Base-by-base conservation (phyloP, 2,888 invertebrate species). In the Phalera bucephala region DNA sequence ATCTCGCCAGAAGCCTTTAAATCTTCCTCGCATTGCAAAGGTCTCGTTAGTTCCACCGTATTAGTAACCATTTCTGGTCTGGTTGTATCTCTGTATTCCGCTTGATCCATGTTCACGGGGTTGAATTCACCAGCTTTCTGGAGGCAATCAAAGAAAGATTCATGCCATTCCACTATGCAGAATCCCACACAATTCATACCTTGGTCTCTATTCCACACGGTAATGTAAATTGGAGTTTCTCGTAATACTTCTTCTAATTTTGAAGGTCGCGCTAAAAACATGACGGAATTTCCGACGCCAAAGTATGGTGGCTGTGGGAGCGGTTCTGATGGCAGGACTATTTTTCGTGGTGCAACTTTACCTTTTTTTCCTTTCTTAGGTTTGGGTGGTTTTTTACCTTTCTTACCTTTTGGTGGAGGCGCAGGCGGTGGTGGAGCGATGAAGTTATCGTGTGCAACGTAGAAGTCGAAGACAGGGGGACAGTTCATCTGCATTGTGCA, bases 371-470 rank as follows among this genome's bases (percentile, higher is more conserved):
- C 70, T 40, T 77, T 77, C 14, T 74, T 74, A 1, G 72, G 54
- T 42, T 72, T 72, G 0, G 45, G 31, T 22, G 39, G 21, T 19
- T 42, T 25, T 31, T 63, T 65, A 0, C 41, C 60, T 42, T 73
- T 71, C 27, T 74, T 77, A 0, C 70, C 68, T 0, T 59, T 59
- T 0, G 45, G 50, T 1, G 80, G 80, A 1, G 88, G 85, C 1
- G 71, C 54, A 0, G 87, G 88, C 1, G 87, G 87, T 1, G 82
- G 80, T 1, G 89, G 89, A 2, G 86, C 69, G 1, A 88, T 56
- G 32, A 89, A 89, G 31, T 89, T 89, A 39, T 89, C 89, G 40
- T 89, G 89, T n/a, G 88, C 88, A 4, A 89, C 72, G 36, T 79
- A 79, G 36, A 89, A 89, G 45, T 89, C 83, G 51, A 89, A 89